Evolutionary conservation across 2,797 vertebrate genomes (phyloP).

Genomic region (Sebastes cheni): DNA sequence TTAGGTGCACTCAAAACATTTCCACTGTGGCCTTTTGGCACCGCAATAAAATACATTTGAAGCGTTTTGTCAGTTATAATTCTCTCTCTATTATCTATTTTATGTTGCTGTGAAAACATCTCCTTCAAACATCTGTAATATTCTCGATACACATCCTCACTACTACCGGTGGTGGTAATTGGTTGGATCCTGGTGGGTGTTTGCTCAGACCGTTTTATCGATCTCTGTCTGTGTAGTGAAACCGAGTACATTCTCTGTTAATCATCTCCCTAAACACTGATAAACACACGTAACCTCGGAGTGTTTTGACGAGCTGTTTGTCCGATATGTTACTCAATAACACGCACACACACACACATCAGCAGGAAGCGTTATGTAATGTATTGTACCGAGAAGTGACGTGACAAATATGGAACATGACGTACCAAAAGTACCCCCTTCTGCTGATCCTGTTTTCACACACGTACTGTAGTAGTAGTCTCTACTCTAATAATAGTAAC

Average conservation of each 20-base stretch:
- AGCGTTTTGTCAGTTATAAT: no score
- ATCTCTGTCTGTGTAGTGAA: not conserved
- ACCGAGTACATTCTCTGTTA: not conserved
- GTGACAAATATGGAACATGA: not conserved
- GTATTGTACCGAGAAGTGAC: not conserved
- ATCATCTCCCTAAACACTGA: constrained; percentile 33
- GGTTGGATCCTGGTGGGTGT: not conserved
- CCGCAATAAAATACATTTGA: no score
- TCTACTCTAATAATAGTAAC: not conserved
- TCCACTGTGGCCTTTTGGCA: no score
- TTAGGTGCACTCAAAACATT: no score
- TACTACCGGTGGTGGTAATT: not conserved
- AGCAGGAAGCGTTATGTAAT: not conserved
- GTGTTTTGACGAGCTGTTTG: not conserved
- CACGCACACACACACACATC: not conserved
- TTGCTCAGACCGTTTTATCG: not conserved
- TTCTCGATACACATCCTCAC: not conserved
- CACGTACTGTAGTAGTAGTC: not conserved
- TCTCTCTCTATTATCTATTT: no score
- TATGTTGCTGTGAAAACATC: no score
- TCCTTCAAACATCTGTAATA: no score
- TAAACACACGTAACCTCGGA: not conserved
- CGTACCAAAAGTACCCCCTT: not conserved
- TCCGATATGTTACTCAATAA: not conserved
- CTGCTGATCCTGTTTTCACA: not conserved